These are phyloP conservation scores for Panorpa germanica DNA, from an alignment of 2,888 invertebrate genomes.

Conservation along the genomic window DNA sequence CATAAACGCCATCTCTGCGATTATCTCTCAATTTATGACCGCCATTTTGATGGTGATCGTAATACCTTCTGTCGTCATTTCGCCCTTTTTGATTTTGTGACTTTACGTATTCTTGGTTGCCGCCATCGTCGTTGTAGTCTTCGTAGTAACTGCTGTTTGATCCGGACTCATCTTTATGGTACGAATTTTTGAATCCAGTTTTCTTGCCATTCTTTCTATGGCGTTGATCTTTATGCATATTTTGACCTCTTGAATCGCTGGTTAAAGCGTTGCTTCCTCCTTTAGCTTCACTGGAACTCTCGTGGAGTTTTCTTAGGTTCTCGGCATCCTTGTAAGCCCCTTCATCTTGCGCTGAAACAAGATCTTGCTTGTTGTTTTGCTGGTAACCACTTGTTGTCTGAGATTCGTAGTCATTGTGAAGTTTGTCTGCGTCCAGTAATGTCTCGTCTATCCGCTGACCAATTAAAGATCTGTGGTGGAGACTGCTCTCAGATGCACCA, in stretches of 20 bases:
- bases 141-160: slow-evolving; percentile 50
- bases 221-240: slow-evolving; percentile 21
- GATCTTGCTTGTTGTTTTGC: too few relatives aligned
- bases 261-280: too few relatives aligned
- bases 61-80: slow-evolving; percentile 9
- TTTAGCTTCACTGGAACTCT: too few relatives aligned
- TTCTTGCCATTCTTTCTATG: slow-evolving; percentile 51
- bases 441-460: too few relatives aligned
- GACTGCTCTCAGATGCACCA: too few relatives aligned
- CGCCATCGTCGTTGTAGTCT: slow-evolving; percentile 30
- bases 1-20: slow-evolving; percentile 9
- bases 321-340: too few relatives aligned
- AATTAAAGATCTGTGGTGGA: too few relatives aligned
- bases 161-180: slow-evolving; percentile 50
- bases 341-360: too few relatives aligned
- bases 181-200: slow-evolving; percentile 46
- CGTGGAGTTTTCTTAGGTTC: too few relatives aligned
- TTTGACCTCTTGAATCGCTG: slow-evolving; percentile 10
- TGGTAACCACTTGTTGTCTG: too few relatives aligned
- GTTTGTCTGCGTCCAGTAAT: too few relatives aligned
- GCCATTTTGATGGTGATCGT: slow-evolving; percentile 10
- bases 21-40: slow-evolving; percentile 8
- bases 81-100: slow-evolving; percentile 9
- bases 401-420: too few relatives aligned
- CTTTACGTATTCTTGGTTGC: slow-evolving; percentile 19